Conservation (phyloP, 2,113 vertebrate species). For the Rhea americana region DNA sequence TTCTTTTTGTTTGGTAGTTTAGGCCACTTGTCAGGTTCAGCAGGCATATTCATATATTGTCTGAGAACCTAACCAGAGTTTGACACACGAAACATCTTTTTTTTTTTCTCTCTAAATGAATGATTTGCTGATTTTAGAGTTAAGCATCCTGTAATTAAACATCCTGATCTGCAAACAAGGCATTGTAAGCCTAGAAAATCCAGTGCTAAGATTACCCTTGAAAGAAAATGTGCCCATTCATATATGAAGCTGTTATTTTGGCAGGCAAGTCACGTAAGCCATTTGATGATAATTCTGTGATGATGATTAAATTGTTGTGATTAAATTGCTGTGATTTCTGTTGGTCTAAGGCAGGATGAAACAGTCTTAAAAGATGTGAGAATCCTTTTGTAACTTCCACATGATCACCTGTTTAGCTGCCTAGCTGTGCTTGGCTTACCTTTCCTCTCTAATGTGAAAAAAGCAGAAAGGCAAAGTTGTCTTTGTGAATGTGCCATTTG, state of each 20-base stretch:
- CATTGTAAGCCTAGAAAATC: background rate
- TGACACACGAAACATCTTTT: background rate
- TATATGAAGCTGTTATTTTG: background rate
- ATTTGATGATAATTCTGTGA: background rate
- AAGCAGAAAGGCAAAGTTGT: background rate
- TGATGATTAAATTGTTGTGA: background rate
- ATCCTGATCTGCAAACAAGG: background rate
- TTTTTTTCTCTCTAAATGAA: background rate
- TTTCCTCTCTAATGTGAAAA: background rate
- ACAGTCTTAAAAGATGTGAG: background rate
- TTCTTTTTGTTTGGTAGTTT: background rate
- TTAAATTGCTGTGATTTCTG: background rate
- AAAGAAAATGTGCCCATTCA: background rate
- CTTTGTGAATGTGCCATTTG: background rate
- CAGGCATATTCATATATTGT: background rate
- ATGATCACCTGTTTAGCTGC: background rate
- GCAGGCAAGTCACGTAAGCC: background rate
- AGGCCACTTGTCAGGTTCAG: background rate
- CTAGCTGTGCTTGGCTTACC: accelerated
- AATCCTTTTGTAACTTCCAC: background rate
- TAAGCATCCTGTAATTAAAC: background rate
- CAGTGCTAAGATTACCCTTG: background rate
- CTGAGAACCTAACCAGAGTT: background rate
- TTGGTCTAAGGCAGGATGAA: background rate
- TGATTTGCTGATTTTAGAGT: background rate